Evolutionary conservation across 2,888 invertebrate genomes (phyloP).

Genomic region (Exephanes ischioxanthus): DNA sequence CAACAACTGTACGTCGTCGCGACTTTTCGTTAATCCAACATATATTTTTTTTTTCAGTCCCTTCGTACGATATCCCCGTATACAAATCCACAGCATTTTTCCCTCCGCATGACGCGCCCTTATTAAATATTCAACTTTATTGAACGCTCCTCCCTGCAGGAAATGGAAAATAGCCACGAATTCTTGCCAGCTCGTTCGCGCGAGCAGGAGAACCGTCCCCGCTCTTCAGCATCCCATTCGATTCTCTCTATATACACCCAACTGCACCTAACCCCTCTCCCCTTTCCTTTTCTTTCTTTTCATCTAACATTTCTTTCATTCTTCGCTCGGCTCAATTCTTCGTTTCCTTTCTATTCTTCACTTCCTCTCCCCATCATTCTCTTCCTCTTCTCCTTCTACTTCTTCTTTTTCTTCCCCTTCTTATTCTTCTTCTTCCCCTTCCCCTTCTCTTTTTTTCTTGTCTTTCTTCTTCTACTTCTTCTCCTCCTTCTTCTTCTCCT

Average conservation of each 20-base stretch:
- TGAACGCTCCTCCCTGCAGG: conserved; percentile 72
- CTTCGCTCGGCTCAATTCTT: conserved; percentile 47
- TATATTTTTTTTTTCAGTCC: background rate
- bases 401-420: conserved; percentile 26
- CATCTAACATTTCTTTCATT: conserved; percentile 27
- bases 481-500: conserved; percentile 25
- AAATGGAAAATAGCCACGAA: conserved; percentile 47
- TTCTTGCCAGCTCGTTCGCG: conserved; percentile 61
- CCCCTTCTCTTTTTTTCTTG: conserved; percentile 6
- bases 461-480: conserved; percentile 35
- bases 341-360: conserved; percentile 47
- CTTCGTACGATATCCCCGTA: background rate
- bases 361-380: conserved; percentile 5
- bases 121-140: conserved; percentile 84
- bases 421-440: conserved; percentile 11
- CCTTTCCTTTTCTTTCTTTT: conserved; percentile 20
- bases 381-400: conserved; percentile 24
- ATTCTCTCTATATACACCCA: conserved; percentile 37
- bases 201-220: conserved; percentile 45
- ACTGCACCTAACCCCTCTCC: conserved; percentile 4
- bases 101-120: conserved; percentile 64
- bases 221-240: conserved; percentile 61
- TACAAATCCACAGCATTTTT: background rate
- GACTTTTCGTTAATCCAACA: too few species aligned
- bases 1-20: too few species aligned